Evolutionary conservation across 2,888 invertebrate genomes (phyloP).

Genomic region (Himalopsyche tibetana): DNA sequence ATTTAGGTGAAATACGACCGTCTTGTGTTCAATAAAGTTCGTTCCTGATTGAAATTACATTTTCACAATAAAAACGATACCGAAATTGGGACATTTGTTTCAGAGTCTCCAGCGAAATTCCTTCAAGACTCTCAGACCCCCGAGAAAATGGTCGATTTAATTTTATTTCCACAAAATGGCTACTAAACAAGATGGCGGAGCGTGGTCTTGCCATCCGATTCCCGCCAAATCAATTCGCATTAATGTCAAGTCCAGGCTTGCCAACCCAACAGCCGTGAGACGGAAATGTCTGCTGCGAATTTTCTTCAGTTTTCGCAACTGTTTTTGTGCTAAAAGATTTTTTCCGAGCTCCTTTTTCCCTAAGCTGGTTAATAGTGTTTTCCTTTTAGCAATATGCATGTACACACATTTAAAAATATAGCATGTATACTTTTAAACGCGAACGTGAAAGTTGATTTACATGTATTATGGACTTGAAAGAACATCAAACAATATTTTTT

Average conservation of each 20-base stretch:
- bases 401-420: not conserved
- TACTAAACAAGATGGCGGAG: constrained; percentile 52
- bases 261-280: constrained; percentile 56
- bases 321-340: constrained; percentile 21
- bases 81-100: not conserved
- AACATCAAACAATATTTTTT: no score
- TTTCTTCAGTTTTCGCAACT: constrained; percentile 30
- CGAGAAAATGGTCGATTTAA: constrained; percentile 30
- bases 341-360: not conserved
- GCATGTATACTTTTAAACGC: not conserved
- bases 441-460: not conserved
- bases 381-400: constrained; percentile 30
- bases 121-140: constrained; percentile 13
- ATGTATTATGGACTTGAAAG: not conserved
- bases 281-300: constrained; percentile 51
- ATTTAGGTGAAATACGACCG: not conserved
- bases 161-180: constrained; percentile 51
- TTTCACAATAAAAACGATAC: constrained; percentile 2
- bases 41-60: not conserved
- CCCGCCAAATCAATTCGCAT: constrained; percentile 64
- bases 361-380: constrained; percentile 26
- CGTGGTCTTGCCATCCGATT: constrained; percentile 53
- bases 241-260: constrained; percentile 63
- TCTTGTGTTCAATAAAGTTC: not conserved
- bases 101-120: not conserved